A percentile compares a stretch with the other conserved stretches of the same genome.
phyloP scores from a whole-genome alignment of 1,140 invertebrate genomes.

The Anthonomus grandis region DNA sequence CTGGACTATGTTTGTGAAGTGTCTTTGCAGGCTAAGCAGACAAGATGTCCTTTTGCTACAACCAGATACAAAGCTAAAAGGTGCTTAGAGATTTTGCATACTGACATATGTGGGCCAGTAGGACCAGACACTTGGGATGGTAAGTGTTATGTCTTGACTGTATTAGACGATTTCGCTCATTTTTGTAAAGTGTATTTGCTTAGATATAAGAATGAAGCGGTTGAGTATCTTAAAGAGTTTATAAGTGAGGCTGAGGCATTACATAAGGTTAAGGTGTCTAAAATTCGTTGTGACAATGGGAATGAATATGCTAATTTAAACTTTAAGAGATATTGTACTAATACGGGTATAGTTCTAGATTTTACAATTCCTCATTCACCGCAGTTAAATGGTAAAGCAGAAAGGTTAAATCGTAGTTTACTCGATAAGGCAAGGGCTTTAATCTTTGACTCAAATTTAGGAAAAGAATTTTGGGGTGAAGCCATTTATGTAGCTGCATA shows the following conservation, averaged over 20 bases:
- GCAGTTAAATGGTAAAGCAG: conserved; percentile 53
- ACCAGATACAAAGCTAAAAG: too few relatives aligned
- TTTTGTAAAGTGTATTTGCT: conserved; percentile 22
- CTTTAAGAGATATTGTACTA: conserved; percentile 31
- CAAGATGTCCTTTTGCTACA: too few relatives aligned
- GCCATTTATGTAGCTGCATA: too few relatives aligned
- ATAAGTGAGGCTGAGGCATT: conserved; percentile 10
- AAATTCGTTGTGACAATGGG: conserved; percentile 26
- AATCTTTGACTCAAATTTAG: conserved; percentile 29
- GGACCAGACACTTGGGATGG: too few relatives aligned
- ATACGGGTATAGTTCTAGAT: conserved; percentile 30
- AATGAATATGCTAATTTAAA: conserved; percentile 33
- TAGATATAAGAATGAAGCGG: conserved; percentile 18
- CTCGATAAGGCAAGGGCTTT: conserved; percentile 47
- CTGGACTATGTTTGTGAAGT: too few relatives aligned
- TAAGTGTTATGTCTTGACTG: too few relatives aligned
- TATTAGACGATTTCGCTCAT: too few relatives aligned
- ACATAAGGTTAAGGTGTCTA: not conserved
- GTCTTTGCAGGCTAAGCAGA: too few relatives aligned
- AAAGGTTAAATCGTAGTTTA: conserved; percentile 51
- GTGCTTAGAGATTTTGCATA: too few relatives aligned
- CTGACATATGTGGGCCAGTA: too few relatives aligned
- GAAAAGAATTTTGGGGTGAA: conserved; percentile 33
- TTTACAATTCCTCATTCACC: conserved; percentile 48
- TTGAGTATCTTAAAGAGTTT: conserved; percentile 20